phyloP scores from a whole-genome alignment of 2,113 vertebrate genomes.

The Ranitomeya imitator region DNA sequence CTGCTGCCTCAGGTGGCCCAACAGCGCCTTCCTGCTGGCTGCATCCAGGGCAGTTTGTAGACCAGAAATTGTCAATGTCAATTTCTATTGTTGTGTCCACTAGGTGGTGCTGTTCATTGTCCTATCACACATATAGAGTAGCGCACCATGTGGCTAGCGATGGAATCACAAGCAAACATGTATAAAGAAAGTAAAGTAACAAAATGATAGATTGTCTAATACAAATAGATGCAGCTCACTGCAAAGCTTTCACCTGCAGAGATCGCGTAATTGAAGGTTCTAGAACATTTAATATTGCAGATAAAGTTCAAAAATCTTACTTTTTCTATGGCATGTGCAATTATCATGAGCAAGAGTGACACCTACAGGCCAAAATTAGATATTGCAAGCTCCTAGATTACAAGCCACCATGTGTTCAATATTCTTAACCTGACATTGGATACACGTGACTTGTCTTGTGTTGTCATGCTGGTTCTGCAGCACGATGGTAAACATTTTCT shows the following conservation, averaged over 20 bases:
- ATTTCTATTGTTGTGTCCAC: not conserved
- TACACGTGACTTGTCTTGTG: too few species aligned
- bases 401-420: too few species aligned
- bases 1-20: too few species aligned
- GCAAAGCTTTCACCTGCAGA: not conserved
- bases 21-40: too few species aligned
- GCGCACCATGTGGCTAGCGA: not conserved
- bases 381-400: not conserved
- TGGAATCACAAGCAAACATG: not conserved
- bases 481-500: too few species aligned
- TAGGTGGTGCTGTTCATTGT: not conserved
- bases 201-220: not conserved
- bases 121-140: not conserved
- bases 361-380: not conserved
- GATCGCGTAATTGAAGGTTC: too few species aligned
- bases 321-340: not conserved
- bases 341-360: not conserved
- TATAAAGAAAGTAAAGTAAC: not conserved
- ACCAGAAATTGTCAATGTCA: too few species aligned
- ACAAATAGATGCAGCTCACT: not conserved
- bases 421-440: too few species aligned
- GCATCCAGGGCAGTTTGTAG: too few species aligned
- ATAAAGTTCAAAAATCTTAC: too few species aligned
- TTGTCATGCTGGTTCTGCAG: too few species aligned
- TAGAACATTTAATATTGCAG: too few species aligned